Evolutionary conservation across 2,888 invertebrate genomes (phyloP).

Genomic region (Apodemia duryi): DNA sequence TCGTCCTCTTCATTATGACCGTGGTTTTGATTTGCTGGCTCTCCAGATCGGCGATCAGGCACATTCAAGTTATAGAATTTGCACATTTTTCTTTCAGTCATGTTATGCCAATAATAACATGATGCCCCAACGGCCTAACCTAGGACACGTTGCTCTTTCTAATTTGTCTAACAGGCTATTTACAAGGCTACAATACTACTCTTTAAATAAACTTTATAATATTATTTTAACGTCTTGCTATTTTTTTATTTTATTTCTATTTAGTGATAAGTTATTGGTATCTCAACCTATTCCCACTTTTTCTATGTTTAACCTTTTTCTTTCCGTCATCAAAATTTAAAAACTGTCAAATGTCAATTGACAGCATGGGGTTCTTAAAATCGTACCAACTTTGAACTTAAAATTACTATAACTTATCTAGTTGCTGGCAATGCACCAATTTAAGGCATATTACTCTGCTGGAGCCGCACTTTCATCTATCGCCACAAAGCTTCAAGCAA

Average conservation of each 20-base stretch:
- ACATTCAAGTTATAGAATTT: slow-evolving; percentile 78
- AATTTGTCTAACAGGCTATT: slow-evolving; percentile 42
- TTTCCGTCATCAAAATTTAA: slow-evolving; percentile 76
- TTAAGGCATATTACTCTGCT: neutral
- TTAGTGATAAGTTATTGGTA: slow-evolving; percentile 49
- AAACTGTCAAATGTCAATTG: slow-evolving; percentile 74
- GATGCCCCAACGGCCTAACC: slow-evolving; percentile 77
- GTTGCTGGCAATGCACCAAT: neutral
- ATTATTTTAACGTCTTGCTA: slow-evolving; percentile 24
- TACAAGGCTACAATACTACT: slow-evolving; percentile 35
- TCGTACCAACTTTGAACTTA: slow-evolving; percentile 6
- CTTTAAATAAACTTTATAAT: slow-evolving; percentile 25
- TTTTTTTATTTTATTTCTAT: slow-evolving; percentile 32
- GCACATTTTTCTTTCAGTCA: slow-evolving; percentile 79
- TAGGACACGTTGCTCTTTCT: slow-evolving; percentile 72
- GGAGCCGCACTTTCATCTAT: too few relatives aligned
- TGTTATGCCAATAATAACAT: slow-evolving; percentile 75
- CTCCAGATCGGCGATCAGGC: slow-evolving; percentile 72
- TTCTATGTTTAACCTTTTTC: slow-evolving; percentile 75
- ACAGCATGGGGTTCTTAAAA: slow-evolving; percentile 49
- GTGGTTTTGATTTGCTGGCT: slow-evolving; percentile 55
- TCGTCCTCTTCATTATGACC: slow-evolving; percentile 56
- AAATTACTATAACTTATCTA: neutral
- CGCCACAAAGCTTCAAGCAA: too few relatives aligned
- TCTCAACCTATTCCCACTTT: slow-evolving; percentile 71